Evolutionary conservation across 2,113 vertebrate genomes (phyloP), one percentile per base, ranked within the genome.

Genomic region (Corythoichthys haematopterus): DNA sequence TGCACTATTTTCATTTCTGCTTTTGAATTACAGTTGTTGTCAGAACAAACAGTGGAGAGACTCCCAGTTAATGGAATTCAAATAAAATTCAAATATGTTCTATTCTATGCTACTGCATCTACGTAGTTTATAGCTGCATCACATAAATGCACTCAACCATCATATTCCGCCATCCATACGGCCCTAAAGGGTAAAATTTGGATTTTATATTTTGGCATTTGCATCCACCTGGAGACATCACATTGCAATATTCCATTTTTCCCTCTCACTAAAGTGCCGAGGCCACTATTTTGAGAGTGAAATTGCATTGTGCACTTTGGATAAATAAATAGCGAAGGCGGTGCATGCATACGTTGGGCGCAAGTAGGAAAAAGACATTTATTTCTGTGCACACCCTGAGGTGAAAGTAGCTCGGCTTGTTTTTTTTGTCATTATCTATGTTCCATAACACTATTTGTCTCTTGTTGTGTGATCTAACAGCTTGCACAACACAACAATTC

Each of bases 361-460:
- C 74, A 62, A 64, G 66, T 50, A 64, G 51, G 68, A 78, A 40
- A 80, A 64, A 15, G 77, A 62, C 20, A 3, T 79, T 79, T 78
- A 57, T 80, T 70, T 78, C 57, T 50, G 60, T 63, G 52, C 75
- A 58, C 76, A 78, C 72, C 76, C 77, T 69, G 65, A 71, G 80
- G 76, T 69, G 59, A 43, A 58, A 75, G 58, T 66, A 62, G 52
- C 40, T 69, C 71, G 68, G 64, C 78, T 78, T 74, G 56, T 35
- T 47, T 70, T 55, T 58, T 82, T 57, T 83, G 63, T 82, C 72
- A 78, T 67, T 71, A 73, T 53, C 79, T 69, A 60, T 76, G 60
- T 71, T 40, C 36, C 48, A 56, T 3, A 3, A 40, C 60, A 65
- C 43, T 79, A 35, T 58, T 56, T 68, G 40, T 65, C 62, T 71